Conservation (phyloP, 2,888 invertebrate genomes). For the Drosophila kanekoi region DNA sequence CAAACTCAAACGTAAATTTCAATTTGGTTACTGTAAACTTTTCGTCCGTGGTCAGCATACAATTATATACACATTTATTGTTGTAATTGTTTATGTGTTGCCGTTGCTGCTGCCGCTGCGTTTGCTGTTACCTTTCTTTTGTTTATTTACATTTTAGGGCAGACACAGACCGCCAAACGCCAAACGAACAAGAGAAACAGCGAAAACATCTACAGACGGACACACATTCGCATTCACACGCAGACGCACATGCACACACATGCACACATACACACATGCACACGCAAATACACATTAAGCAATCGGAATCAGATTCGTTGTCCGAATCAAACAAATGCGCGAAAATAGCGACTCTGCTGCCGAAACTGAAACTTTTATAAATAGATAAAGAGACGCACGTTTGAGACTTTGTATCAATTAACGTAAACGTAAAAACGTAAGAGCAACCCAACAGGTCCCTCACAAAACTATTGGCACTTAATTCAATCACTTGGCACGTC, state of each 20-base stretch:
- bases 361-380: constrained; percentile 54
- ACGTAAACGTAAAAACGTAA: constrained; percentile 62
- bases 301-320: constrained; percentile 61
- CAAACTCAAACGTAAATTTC: constrained; percentile 51
- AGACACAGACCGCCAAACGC: constrained; percentile 54
- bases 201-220: constrained; percentile 28
- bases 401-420: constrained; percentile 75
- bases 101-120: constrained; percentile 28
- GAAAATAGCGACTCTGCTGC: constrained; percentile 65
- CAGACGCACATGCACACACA: constrained; percentile 4
- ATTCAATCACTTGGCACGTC: constrained; percentile 73
- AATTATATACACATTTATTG: constrained; percentile 70
- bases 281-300: constrained; percentile 51
- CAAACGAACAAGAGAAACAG: constrained; percentile 33
- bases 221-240: constrained; percentile 13
- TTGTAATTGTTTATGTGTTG: constrained; percentile 72
- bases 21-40: constrained; percentile 69
- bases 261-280: background rate
- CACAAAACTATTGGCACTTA: constrained; percentile 42
- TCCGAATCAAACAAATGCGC: constrained; percentile 73
- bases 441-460: constrained; percentile 40
- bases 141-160: constrained; percentile 78
- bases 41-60: constrained; percentile 55
- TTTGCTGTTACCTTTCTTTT: constrained; percentile 54
- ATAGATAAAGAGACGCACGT: constrained; percentile 58